Evolutionary conservation across 2,888 invertebrate genomes (phyloP).

Genomic region (Mamestra brassicae): DNA sequence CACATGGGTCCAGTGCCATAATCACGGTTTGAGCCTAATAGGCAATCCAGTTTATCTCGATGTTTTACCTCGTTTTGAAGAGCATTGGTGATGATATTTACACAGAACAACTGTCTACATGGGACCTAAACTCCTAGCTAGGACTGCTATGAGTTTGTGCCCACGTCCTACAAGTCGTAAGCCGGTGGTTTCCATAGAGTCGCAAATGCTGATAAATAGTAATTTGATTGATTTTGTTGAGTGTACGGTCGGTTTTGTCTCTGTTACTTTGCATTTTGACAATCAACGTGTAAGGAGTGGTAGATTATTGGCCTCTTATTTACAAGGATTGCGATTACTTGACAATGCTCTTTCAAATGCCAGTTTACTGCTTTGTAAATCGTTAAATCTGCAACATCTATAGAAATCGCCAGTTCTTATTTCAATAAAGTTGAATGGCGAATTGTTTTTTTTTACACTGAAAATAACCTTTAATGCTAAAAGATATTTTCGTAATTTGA

Average conservation of each 20-base stretch:
- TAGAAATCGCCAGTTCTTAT: neutral
- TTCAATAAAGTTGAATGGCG: slow-evolving; percentile 1
- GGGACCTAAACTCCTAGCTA: neutral
- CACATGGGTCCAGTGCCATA: neutral
- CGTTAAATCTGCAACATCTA: slow-evolving; percentile 25
- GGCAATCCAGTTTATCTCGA: neutral
- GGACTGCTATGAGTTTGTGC: too few species aligned
- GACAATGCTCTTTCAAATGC: slow-evolving; percentile 9
- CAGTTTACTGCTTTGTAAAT: slow-evolving; percentile 13
- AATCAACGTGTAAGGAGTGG: neutral
- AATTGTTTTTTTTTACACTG: neutral
- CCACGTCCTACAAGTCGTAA: neutral
- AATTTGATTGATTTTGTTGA: neutral
- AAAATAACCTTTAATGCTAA: neutral
- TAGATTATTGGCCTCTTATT: neutral
- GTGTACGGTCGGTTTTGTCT: neutral
- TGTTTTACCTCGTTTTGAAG: too few species aligned
- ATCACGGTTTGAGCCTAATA: too few species aligned
- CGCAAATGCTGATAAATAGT: neutral
- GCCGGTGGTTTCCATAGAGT: neutral
- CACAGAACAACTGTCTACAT: too few species aligned
- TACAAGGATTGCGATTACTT: slow-evolving; percentile 7
- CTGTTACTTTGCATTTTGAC: neutral
- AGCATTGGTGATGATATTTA: too few species aligned
- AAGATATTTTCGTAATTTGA: neutral